These are phyloP conservation scores for Lithophane socia DNA, from an alignment of 2,888 invertebrate species.

Conservation along the genomic window DNA sequence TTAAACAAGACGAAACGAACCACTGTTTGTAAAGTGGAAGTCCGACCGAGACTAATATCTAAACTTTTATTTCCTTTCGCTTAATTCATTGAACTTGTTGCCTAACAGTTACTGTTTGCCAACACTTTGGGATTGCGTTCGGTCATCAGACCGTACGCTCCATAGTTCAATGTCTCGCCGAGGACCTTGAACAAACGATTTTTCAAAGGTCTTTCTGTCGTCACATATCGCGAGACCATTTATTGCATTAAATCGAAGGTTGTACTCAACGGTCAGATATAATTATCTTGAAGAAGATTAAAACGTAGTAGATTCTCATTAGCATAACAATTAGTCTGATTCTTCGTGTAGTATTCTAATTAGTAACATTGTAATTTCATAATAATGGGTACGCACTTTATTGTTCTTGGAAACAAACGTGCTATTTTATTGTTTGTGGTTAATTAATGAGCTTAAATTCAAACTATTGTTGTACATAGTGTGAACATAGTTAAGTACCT, in stretches of 20 bases:
- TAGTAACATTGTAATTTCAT: slow-evolving; percentile 23
- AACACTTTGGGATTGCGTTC: slow-evolving; percentile 78
- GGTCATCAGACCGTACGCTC: slow-evolving; percentile 77
- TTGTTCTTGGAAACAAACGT: slow-evolving; percentile 27
- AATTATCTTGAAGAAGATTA: slow-evolving; percentile 38
- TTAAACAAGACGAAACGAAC: slow-evolving; percentile 20
- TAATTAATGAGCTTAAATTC: background rate
- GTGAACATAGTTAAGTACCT: background rate
- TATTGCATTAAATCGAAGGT: slow-evolving; percentile 63
- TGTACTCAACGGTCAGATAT: slow-evolving; percentile 32
- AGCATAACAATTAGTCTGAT: slow-evolving; percentile 21
- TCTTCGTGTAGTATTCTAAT: slow-evolving; percentile 33
- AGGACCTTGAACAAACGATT: slow-evolving; percentile 75
- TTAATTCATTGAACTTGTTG: slow-evolving; percentile 74
- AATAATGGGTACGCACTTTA: slow-evolving; percentile 10
- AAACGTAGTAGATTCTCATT: slow-evolving; percentile 43
- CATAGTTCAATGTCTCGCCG: slow-evolving; percentile 81
- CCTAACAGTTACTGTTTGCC: slow-evolving; percentile 74
- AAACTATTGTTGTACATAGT: background rate
- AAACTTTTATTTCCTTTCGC: slow-evolving; percentile 66
- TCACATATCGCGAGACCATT: slow-evolving; percentile 63
- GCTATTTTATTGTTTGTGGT: slow-evolving; percentile 1
- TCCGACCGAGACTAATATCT: slow-evolving; percentile 47
- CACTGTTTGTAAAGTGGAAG: slow-evolving; percentile 39
- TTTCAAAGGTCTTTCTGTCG: slow-evolving; percentile 66